A percentile compares a stretch with the other conserved stretches of the same genome.
Evolutionary conservation across 2,888 invertebrate species (phyloP).

Genomic region (Pimpla rufipes): DNA sequence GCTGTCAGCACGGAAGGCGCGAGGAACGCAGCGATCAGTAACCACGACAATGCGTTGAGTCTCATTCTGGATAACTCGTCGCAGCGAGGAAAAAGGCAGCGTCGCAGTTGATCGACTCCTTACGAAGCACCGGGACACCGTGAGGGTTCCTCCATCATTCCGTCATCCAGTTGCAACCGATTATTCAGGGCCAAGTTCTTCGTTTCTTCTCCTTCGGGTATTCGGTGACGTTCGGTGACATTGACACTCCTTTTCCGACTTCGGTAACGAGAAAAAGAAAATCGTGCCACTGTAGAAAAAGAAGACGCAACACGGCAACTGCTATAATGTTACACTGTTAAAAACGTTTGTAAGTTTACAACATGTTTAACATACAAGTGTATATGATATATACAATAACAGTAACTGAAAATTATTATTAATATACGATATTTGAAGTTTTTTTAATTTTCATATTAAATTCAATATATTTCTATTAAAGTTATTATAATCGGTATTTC

Average conservation of each 20-base stretch:
- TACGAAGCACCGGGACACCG: conserved; percentile 22
- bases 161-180: not conserved
- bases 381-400: too few species aligned
- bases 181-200: conserved; percentile 12
- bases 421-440: too few species aligned
- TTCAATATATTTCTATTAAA: too few species aligned
- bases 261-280: conserved; percentile 7
- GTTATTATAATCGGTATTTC: not conserved
- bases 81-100: too few species aligned
- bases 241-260: conserved; percentile 28
- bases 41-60: conserved; percentile 31
- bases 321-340: too few species aligned
- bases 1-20: conserved; percentile 52
- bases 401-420: too few species aligned
- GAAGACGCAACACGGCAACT: too few species aligned
- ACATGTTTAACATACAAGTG: too few species aligned
- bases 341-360: too few species aligned
- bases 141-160: conserved; percentile 63
- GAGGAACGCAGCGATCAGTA: conserved; percentile 61
- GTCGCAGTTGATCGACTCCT: not conserved
- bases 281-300: conserved; percentile 14
- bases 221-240: conserved; percentile 13
- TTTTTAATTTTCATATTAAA: too few species aligned
- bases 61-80: conserved; percentile 54
- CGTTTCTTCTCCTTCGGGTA: conserved; percentile 4